Evolutionary conservation across 2,797 vertebrate species (phyloP), one percentile per base, ranked within the genome.

Genomic region (Arrhamphus sclerolepis): DNA sequence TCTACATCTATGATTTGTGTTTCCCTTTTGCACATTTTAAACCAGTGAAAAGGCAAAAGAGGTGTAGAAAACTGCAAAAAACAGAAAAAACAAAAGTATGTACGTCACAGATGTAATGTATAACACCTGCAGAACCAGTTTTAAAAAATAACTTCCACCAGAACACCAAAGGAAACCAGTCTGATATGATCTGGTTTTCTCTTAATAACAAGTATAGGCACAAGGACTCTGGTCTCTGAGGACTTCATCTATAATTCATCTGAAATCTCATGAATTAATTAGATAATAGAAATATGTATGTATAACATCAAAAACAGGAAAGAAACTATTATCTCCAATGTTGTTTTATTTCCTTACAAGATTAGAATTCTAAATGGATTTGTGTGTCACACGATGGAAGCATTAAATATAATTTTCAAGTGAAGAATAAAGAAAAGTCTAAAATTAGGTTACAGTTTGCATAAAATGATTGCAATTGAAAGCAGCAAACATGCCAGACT

Each of bases 231-330:
- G 46, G 77, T 90, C 90, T 89, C 89, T 86, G 77, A 89, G 86
- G 87, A 91, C 75, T 40, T 24, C 60, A 91, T 92, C 81, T 78
- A 92, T 93, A 88, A 93, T 94, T 93, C 89, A 93, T 92, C 85
- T 86, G 80, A 90, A 84, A 77, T 22, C 67, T 87, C 76, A 91
- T 92, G 89, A 89, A 93, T 91, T 91, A 90, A 92, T 87, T 75
- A 85, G 74, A 87, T 89, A 86, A 91, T 90, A 78, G 85, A 82
- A 81, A 68, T 64, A 80, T 88, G 86, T 92, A 87, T 89, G 84
- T 91, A 91, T 89, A 83, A 89, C 82, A 91, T 83, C 70, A 86
- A 72, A 83, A 89, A 84, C 67, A 83, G 79, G 69, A 89, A 91
- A 83, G 77, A 59, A 22, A 80, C 53, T 54, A 66, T 85, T 84